Evolutionary conservation across 92 coral and sea anemone genomes (phyloP).

Genomic region (Micromussa lordhowensis): DNA sequence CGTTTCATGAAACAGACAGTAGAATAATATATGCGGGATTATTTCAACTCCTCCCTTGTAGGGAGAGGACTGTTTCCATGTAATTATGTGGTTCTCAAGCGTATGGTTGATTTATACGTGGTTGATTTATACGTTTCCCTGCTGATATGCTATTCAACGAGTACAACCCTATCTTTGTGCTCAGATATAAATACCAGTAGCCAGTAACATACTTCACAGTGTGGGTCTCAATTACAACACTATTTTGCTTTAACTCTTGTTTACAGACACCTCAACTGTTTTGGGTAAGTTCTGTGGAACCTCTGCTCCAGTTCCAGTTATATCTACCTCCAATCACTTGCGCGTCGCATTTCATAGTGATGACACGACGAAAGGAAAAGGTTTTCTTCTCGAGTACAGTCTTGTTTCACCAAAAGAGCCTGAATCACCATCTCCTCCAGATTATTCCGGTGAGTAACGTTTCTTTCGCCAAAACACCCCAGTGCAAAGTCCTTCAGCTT

Average conservation of each 20-base stretch:
- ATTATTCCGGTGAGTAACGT: not conserved
- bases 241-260: not conserved
- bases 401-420: conserved; percentile 38
- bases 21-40: too few relatives aligned
- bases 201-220: not conserved
- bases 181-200: not conserved
- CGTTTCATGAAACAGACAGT: too few relatives aligned
- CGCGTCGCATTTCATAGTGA: conserved; percentile 71
- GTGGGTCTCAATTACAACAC: not conserved
- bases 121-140: too few relatives aligned
- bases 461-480: not conserved
- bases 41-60: too few relatives aligned
- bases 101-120: too few relatives aligned
- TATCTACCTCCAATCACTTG: conserved; percentile 60
- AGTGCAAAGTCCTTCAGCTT: not conserved
- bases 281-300: conserved; percentile 64
- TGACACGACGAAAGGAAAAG: conserved; percentile 35
- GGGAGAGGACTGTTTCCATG: too few relatives aligned
- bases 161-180: too few relatives aligned
- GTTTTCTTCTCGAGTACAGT: conserved; percentile 56
- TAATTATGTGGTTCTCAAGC: too few relatives aligned
- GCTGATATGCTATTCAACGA: too few relatives aligned
- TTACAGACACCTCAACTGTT: conserved; percentile 50
- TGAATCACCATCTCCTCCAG: not conserved
- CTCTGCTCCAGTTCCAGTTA: conserved; percentile 53